Evolutionary conservation across 2,888 invertebrate species (phyloP).

Genomic region (Seira musarum): DNA sequence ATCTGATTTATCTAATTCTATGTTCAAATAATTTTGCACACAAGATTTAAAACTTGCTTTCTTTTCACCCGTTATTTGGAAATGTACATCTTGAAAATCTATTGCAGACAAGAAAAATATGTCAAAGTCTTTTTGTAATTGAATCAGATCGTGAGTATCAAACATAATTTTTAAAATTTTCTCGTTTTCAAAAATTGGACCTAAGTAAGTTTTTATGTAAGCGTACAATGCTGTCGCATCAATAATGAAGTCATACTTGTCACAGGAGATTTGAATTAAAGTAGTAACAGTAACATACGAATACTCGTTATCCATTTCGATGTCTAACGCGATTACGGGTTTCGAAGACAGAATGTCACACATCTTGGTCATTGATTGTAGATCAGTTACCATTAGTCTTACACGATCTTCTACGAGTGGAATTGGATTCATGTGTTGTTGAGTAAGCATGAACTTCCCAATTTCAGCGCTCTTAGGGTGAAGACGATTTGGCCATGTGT

Average conservation of each 20-base stretch:
- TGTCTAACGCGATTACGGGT: not conserved
- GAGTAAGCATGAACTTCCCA: no score
- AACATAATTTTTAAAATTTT: conserved; percentile 21
- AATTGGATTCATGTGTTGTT: no score
- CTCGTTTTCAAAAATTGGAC: conserved; percentile 30
- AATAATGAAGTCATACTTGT: not conserved
- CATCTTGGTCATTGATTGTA: no score
- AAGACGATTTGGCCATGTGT: no score
- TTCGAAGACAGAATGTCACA: no score
- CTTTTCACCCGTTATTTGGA: not conserved
- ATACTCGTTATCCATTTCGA: not conserved
- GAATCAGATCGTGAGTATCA: not conserved
- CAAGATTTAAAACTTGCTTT: not conserved
- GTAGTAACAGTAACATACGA: not conserved
- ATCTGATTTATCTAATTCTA: not conserved
- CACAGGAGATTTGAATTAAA: not conserved
- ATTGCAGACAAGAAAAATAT: conserved; percentile 13
- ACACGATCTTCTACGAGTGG: no score
- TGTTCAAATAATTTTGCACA: not conserved
- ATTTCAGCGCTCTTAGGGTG: no score
- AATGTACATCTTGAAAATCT: conserved; percentile 17
- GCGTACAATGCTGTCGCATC: not conserved
- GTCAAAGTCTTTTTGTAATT: conserved; percentile 23
- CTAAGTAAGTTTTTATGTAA: not conserved
- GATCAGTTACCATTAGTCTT: no score